Evolutionary conservation across 2,113 vertebrate genomes (phyloP), one percentile per base, ranked within the genome.

Genomic region (Ochotona princeps): DNA sequence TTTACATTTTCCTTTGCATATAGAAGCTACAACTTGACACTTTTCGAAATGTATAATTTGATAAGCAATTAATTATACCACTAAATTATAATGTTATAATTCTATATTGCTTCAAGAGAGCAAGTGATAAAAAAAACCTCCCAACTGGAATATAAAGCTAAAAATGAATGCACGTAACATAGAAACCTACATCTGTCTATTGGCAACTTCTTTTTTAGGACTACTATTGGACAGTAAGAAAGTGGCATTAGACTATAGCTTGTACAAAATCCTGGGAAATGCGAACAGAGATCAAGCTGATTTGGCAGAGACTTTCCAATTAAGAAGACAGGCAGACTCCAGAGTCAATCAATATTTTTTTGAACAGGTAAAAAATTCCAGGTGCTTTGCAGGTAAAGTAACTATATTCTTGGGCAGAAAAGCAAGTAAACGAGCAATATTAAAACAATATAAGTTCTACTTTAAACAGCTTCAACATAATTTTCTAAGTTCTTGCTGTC

Each of bases 271-370:
- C 7, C 25, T 90, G 17, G n/a, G 63, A 38, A 92, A 69, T 23
- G 2, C 15, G 20, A 79, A 38, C 54, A 66, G 7, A 75, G 15
- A 57, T 5, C 21, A 35, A 30, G 7, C 25, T 86, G 91, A 93
- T 49, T 67, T 91, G 47, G 23, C 4, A 67, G 11, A 25, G n/a
- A 63, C 26, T 57, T 25, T 73, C 4, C 26, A 28, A 66, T 60
- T 87, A 74, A 7, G 54, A 17, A 20, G 18, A 81, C 75, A 92
- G 65, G 28, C 11, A 51, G 21, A 90, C 32, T 60, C 38, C 8
- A 88, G 67, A 90, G 25, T 35, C 26, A 94, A 73, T 89, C 81
- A 54, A 63, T 18, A 25, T 30, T 63, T 44, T 44, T 88, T 54
- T 47, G 60, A 86, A 23, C 3, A 57, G 9, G 15, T 54, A 76